Percentiles rank a stretch among this genome's conserved stretches.
These are phyloP conservation scores for Eristalis pertinax DNA, from an alignment of 2,888 invertebrate genomes.

Conservation along the genomic window DNA sequence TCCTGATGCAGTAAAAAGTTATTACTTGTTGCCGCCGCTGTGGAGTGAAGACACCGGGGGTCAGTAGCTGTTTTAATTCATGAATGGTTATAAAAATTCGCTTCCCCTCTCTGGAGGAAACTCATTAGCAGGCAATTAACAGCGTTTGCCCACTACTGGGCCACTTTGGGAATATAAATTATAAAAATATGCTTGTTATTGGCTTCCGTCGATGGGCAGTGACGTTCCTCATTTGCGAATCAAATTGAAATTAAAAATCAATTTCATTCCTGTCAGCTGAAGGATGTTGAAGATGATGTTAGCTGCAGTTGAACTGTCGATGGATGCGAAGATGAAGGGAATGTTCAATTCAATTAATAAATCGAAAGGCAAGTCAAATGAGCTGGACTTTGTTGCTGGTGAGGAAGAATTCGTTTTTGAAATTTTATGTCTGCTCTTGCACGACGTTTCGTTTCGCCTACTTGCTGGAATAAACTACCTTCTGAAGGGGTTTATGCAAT, in stretches of 20 bases:
- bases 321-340: not conserved
- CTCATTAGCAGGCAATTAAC: slow-evolving; percentile 9
- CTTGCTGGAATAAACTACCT: not conserved
- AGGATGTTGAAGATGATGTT: not conserved
- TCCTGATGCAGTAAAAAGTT: slow-evolving; percentile 10
- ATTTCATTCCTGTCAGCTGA: not conserved
- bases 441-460: not conserved
- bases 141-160: not conserved
- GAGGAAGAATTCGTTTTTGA: not conserved
- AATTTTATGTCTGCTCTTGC: not conserved
- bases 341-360: not conserved
- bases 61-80: slow-evolving; percentile 16
- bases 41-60: not conserved
- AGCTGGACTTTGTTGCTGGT: not conserved
- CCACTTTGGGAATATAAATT: slow-evolving; percentile 5
- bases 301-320: not conserved
- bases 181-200: slow-evolving; percentile 13
- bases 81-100: slow-evolving; percentile 22
- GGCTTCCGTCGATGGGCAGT: not conserved
- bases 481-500: not conserved
- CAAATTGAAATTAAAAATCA: slow-evolving; percentile 12
- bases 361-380: not conserved
- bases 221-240: not conserved
- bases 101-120: slow-evolving; percentile 1
- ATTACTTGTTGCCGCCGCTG: slow-evolving; percentile 11